phyloP scores from a whole-genome alignment of 2,797 vertebrate species.

The Epinephelus malabaricus region DNA sequence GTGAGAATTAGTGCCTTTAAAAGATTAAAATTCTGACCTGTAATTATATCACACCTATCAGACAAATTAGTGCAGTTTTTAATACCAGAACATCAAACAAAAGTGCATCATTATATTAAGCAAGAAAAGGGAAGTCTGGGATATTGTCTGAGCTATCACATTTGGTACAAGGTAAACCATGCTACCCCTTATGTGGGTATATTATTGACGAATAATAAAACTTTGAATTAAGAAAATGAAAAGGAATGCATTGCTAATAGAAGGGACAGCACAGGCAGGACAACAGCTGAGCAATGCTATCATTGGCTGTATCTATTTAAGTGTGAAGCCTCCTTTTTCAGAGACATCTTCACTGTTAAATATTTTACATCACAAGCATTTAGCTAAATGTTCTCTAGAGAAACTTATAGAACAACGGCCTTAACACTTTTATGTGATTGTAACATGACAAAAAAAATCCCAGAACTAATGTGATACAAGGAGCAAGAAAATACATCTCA shows the following conservation, averaged over 20 bases:
- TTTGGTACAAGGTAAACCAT: slow-evolving; percentile 3
- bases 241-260: neutral
- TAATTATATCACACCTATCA: slow-evolving; percentile 39
- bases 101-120: slow-evolving; percentile 7
- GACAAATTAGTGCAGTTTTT: slow-evolving; percentile 23
- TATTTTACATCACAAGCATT: slow-evolving; percentile 49
- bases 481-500: slow-evolving; percentile 26
- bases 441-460: slow-evolving; percentile 32
- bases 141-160: neutral
- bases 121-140: neutral
- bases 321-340: slow-evolving; percentile 29
- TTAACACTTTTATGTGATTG: slow-evolving; percentile 34
- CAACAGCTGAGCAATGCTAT: neutral
- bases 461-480: slow-evolving; percentile 17
- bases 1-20: slow-evolving; percentile 40
- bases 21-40: slow-evolving; percentile 39
- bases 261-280: neutral
- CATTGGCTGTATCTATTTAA: neutral
- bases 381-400: slow-evolving; percentile 35
- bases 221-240: neutral
- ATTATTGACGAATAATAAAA: slow-evolving; percentile 23
- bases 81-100: neutral
- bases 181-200: neutral
- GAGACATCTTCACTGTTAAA: slow-evolving; percentile 30
- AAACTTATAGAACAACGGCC: slow-evolving; percentile 9